Evolutionary conservation across 2,113 vertebrate genomes (phyloP), one percentile per base, ranked within the genome.

Genomic region (Cebus imitator): DNA sequence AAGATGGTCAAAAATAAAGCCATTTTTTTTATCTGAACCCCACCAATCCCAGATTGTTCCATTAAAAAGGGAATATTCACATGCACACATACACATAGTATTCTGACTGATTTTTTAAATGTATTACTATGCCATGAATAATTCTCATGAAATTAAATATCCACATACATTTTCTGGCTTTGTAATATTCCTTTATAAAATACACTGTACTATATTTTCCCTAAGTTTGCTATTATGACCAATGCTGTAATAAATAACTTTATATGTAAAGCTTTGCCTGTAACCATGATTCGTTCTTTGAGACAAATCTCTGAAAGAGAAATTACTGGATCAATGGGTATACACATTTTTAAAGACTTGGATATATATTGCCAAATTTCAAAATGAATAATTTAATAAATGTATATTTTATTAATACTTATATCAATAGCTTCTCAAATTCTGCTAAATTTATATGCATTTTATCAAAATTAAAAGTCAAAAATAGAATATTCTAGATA

Each of bases 91-190:
- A 68, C 11, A 45, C 3, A 43, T 57, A 80, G 6, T 43, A 82
- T 61, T 75, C 30, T 30, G 4, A 45, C 21, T 82, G 20, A n/a
- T 75, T 76, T 82, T 72, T 88, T 55, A 5, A 4, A 64, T 10
- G 75, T 88, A 88, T 32, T 83, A 61, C 27, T 58, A 8, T 84
- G 30, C 68, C 14, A 75, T 68, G 17, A 85, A 81, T 81, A 75
- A 66, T 92, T 91, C 8, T 91, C 12, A 73, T 40, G 45, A 84
- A 16, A 68, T 92, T 80, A 92, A 94, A 89, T 92, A 81, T 72
- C 27, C 30, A 81, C n/a, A 66, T 55, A 10, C 4, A 58, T 97
- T 89, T 81, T n/a, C 57, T 85, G 52, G 13, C 17, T 50, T 66
- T 85, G 25, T 55, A 87, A 85, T 85, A 94, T 73, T 50, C 6